Percentiles rank a stretch among this genome's conserved stretches.
These are phyloP conservation scores for Xiphydria camelus DNA, from an alignment of 2,888 invertebrate genomes.

Conservation along the genomic window DNA sequence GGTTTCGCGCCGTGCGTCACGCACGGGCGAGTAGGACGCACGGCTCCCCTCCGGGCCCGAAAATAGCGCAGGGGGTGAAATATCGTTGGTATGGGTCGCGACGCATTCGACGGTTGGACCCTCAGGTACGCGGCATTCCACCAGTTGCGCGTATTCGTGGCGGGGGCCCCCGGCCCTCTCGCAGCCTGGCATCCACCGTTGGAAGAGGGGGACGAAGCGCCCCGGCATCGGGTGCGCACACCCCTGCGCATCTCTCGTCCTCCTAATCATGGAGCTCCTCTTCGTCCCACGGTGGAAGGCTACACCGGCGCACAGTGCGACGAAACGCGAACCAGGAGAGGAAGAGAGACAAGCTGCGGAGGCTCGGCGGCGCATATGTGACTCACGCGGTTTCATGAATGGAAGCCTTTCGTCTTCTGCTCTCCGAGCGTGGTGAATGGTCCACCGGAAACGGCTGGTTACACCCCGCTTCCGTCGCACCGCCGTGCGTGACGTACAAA, in stretches of 20 bases:
- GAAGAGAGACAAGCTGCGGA: slow-evolving; percentile 2
- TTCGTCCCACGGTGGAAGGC: too few relatives aligned
- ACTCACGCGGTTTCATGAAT: slow-evolving; percentile 52
- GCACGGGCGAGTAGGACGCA: background rate
- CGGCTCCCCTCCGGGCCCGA: background rate
- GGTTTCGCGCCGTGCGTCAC: too few relatives aligned
- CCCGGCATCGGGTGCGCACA: slow-evolving; percentile 10
- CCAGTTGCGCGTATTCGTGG: slow-evolving; percentile 39
- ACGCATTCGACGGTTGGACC: background rate
- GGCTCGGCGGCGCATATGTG: slow-evolving; percentile 34
- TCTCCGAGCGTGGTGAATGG: slow-evolving; percentile 39
- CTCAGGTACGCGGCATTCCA: slow-evolving; percentile 37
- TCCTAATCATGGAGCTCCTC: too few relatives aligned
- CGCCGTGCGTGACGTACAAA: slow-evolving; percentile 34
- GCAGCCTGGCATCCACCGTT: slow-evolving; percentile 28
- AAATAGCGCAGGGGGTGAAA: too few relatives aligned
- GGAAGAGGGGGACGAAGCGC: slow-evolving; percentile 6
- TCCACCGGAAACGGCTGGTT: slow-evolving; percentile 53
- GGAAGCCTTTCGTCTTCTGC: slow-evolving; percentile 46
- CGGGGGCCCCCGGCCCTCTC: too few relatives aligned
- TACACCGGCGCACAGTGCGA: slow-evolving; percentile 7
- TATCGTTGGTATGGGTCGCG: too few relatives aligned
- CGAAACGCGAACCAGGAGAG: slow-evolving; percentile 5
- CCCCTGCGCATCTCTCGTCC: slow-evolving; percentile 18
- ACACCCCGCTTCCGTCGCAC: slow-evolving; percentile 50